phyloP scores from a whole-genome alignment of 2,888 invertebrate species.

The Dryobota labecula region DNA sequence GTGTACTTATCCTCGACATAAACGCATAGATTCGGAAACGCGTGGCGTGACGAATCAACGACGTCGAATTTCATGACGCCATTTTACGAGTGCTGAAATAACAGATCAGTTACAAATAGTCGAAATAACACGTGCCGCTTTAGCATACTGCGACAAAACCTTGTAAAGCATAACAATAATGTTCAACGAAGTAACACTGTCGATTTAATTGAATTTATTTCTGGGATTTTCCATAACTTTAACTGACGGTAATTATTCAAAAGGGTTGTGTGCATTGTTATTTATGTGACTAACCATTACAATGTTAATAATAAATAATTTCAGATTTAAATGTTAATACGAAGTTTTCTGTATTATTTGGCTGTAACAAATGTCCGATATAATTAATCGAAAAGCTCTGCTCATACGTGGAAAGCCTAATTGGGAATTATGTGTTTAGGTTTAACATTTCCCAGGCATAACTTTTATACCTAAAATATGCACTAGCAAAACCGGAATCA shows the following conservation, averaged over 20 bases:
- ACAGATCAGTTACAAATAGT: slow-evolving; percentile 46
- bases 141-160: slow-evolving; percentile 28
- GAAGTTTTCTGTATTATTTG: background rate
- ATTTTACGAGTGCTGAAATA: slow-evolving; percentile 54
- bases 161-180: slow-evolving; percentile 35
- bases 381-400: background rate
- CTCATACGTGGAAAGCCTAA: background rate
- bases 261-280: slow-evolving; percentile 17
- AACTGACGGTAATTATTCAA: slow-evolving; percentile 40
- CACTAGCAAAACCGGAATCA: slow-evolving; percentile 10
- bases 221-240: slow-evolving; percentile 28
- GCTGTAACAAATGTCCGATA: background rate
- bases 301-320: background rate
- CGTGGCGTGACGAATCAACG: slow-evolving; percentile 42
- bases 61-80: slow-evolving; percentile 37
- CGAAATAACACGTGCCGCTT: slow-evolving; percentile 40
- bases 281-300: slow-evolving; percentile 2
- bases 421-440: background rate
- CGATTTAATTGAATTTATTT: slow-evolving; percentile 44
- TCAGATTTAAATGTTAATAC: slow-evolving; percentile 10
- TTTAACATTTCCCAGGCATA: background rate
- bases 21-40: slow-evolving; percentile 45
- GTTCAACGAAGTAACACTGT: slow-evolving; percentile 4
- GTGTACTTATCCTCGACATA: slow-evolving; percentile 57
- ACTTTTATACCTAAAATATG: slow-evolving; percentile 1